Evolutionary conservation across 2,797 vertebrate species (phyloP).

Genomic region (Sebastes elongatus): DNA sequence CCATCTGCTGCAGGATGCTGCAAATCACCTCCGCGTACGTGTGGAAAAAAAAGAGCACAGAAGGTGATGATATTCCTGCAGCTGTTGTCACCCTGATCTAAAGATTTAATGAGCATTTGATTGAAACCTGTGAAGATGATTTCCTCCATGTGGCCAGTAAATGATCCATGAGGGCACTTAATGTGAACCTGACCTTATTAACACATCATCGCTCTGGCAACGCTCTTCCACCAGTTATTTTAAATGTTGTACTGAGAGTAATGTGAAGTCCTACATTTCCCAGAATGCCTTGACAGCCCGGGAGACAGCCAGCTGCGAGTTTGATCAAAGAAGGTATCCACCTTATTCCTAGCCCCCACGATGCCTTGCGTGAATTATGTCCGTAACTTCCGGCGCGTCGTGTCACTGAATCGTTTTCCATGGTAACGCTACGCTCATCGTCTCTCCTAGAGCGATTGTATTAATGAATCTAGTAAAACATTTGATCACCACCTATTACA

Average conservation of each 20-base stretch:
- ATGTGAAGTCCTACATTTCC: background rate
- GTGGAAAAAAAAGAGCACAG: background rate
- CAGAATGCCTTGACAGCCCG: background rate
- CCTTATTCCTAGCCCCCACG: too few species aligned
- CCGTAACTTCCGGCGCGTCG: too few species aligned
- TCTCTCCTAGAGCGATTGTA: too few species aligned
- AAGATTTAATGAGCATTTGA: slow-evolving; percentile 23
- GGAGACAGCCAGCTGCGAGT: background rate
- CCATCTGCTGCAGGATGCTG: slow-evolving; percentile 58
- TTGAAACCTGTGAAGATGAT: slow-evolving; percentile 5
- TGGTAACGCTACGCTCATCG: too few species aligned
- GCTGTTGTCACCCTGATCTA: slow-evolving; percentile 28
- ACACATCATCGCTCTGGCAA: background rate
- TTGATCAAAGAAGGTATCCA: too few species aligned
- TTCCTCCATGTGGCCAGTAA: slow-evolving; percentile 17
- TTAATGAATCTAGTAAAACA: too few species aligned
- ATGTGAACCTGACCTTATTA: background rate
- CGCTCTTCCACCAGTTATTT: background rate
- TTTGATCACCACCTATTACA: too few species aligned
- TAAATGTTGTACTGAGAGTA: background rate
- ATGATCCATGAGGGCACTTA: slow-evolving; percentile 2
- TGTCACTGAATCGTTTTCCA: too few species aligned
- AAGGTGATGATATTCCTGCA: slow-evolving; percentile 35
- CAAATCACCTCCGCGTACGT: slow-evolving; percentile 31
- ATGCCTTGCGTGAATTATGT: too few species aligned